Evolutionary conservation across 1,140 invertebrate genomes (phyloP).

Genomic region (Mycetomoellerius zeteki): DNA sequence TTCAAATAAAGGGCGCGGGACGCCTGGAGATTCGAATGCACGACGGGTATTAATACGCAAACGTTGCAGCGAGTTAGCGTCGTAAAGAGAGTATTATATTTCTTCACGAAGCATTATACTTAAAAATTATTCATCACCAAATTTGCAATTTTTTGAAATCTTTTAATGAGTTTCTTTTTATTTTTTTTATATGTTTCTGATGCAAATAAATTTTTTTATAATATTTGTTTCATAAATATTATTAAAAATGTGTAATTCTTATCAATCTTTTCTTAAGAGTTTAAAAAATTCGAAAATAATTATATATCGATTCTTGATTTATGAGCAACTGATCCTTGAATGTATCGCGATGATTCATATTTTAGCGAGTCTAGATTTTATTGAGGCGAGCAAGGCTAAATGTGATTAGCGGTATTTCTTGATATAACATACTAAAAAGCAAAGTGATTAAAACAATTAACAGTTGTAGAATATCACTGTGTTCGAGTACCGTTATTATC

Average conservation of each 20-base stretch:
- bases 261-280: background rate
- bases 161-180: too few relatives aligned
- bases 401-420: slow-evolving; percentile 5
- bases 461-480: background rate
- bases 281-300: background rate
- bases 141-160: too few relatives aligned
- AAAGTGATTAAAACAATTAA: background rate
- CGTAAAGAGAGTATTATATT: background rate
- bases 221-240: too few relatives aligned
- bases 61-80: background rate
- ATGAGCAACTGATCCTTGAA: background rate
- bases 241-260: too few relatives aligned
- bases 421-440: background rate
- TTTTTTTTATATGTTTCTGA: too few relatives aligned
- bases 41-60: background rate
- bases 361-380: background rate
- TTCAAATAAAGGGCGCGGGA: slow-evolving; percentile 66
- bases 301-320: background rate
- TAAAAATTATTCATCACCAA: too few relatives aligned
- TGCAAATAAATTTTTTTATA: too few relatives aligned
- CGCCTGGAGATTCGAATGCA: background rate
- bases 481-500: background rate
- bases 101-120: background rate
- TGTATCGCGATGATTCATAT: background rate
- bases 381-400: background rate